Conservation (phyloP, 2,888 invertebrate species). For the Sphinx pinastri region DNA sequence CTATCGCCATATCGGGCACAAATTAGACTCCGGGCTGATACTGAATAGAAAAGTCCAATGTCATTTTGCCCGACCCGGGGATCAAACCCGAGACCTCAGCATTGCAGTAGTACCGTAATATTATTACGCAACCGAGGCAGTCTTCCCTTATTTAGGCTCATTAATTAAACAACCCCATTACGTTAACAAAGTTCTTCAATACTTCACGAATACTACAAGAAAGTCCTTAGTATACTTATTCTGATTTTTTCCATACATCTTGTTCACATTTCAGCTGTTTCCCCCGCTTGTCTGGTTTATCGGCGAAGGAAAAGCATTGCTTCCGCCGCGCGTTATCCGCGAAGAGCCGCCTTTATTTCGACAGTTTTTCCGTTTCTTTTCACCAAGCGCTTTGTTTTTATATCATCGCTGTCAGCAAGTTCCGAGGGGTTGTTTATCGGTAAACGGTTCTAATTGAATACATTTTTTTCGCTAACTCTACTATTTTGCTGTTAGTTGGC, state of each 20-base stretch:
- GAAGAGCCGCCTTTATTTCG: conserved; percentile 58
- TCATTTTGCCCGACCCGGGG: too few species aligned
- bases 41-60: too few species aligned
- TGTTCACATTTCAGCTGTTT: conserved; percentile 66
- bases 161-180: neutral
- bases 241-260: conserved; percentile 66
- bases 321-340: conserved; percentile 68
- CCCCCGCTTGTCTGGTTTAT: conserved; percentile 77
- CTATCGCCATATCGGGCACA: too few species aligned
- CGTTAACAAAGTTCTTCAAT: neutral
- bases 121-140: too few species aligned
- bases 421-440: conserved; percentile 2
- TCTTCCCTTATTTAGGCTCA: too few species aligned
- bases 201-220: neutral
- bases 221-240: conserved; percentile 23
- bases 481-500: neutral
- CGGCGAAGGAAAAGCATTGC: conserved; percentile 70
- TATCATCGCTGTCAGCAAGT: conserved; percentile 46
- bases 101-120: too few species aligned
- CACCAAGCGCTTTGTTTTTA: conserved; percentile 44
- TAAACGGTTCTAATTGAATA: conserved; percentile 12
- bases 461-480: neutral
- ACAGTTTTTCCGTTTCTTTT: conserved; percentile 44
- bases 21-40: too few species aligned
- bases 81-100: too few species aligned